These are phyloP conservation scores for Nomada hirtipes DNA, from an alignment of 2,888 invertebrate species.

Conservation along the genomic window DNA sequence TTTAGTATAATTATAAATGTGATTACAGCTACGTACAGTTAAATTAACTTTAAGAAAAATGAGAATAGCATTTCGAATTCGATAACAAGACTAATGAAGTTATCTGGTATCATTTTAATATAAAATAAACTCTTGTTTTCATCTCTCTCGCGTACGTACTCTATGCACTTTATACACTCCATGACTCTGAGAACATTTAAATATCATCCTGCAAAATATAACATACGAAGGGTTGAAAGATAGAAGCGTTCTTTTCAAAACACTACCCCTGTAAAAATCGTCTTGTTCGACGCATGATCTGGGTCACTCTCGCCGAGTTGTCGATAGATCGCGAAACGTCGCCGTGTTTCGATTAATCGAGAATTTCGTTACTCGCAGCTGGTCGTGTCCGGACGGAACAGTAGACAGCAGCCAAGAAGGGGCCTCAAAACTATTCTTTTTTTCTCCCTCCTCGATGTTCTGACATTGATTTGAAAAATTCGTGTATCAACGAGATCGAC, in stretches of 20 bases:
- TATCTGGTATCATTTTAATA: background rate
- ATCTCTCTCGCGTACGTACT: background rate
- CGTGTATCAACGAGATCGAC: slow-evolving; percentile 27
- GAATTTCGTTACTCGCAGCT: slow-evolving; percentile 47
- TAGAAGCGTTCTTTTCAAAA: background rate
- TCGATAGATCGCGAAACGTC: slow-evolving; percentile 42
- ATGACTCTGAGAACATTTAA: background rate
- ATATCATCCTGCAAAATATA: background rate
- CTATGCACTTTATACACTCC: too few relatives aligned
- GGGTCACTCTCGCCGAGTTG: slow-evolving; percentile 14
- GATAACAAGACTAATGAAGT: background rate
- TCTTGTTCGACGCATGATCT: slow-evolving; percentile 4
- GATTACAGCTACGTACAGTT: too few relatives aligned
- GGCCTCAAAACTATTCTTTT: slow-evolving; percentile 33
- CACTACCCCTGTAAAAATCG: background rate
- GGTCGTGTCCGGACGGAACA: slow-evolving; percentile 49
- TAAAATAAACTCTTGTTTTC: background rate
- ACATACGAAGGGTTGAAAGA: background rate
- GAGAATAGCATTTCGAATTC: background rate
- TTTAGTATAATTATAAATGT: too few relatives aligned
- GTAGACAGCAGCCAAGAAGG: slow-evolving; percentile 55
- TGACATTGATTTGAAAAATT: slow-evolving; percentile 52
- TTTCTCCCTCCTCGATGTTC: slow-evolving; percentile 30
- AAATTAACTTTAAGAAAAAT: background rate
- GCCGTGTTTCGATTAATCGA: slow-evolving; percentile 37